phyloP scores from a whole-genome alignment of 2,113 vertebrate genomes.

The Pluvianellus socialis region DNA sequence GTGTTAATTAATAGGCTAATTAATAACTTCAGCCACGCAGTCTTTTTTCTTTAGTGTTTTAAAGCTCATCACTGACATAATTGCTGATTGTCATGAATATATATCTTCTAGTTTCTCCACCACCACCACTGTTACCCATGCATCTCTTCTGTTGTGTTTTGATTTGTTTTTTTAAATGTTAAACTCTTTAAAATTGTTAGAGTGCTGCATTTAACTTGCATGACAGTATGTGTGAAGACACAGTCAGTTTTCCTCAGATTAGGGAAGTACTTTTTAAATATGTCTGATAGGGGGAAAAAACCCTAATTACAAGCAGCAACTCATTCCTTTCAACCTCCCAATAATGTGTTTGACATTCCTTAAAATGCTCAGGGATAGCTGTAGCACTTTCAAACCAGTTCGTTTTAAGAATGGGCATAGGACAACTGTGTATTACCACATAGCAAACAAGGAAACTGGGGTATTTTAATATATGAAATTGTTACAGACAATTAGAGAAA shows the following conservation, averaged over 20 bases:
- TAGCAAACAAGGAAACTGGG: not conserved
- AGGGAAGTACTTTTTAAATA: not conserved
- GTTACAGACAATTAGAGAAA: slow-evolving; percentile 19
- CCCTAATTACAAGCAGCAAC: not conserved
- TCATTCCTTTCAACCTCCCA: not conserved
- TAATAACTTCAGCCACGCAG: not conserved
- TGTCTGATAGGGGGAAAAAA: not conserved
- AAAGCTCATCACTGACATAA: not conserved
- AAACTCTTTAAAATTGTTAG: not conserved
- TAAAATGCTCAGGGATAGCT: not conserved
- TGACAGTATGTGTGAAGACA: not conserved
- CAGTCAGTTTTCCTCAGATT: not conserved
- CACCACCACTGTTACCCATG: too few relatives aligned
- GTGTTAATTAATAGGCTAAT: not conserved
- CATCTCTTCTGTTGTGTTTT: rapidly evolving
- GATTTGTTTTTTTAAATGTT: not conserved
- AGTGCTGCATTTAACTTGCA: not conserved
- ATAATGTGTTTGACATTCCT: not conserved
- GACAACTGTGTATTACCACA: not conserved
- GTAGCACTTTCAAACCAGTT: not conserved
- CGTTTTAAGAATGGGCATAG: not conserved
- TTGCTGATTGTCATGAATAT: not conserved
- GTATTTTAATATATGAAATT: not conserved
- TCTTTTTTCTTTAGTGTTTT: not conserved
- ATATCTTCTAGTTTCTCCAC: not conserved